Conservation (phyloP, 2,888 invertebrate genomes). For the Hypena proboscidalis region DNA sequence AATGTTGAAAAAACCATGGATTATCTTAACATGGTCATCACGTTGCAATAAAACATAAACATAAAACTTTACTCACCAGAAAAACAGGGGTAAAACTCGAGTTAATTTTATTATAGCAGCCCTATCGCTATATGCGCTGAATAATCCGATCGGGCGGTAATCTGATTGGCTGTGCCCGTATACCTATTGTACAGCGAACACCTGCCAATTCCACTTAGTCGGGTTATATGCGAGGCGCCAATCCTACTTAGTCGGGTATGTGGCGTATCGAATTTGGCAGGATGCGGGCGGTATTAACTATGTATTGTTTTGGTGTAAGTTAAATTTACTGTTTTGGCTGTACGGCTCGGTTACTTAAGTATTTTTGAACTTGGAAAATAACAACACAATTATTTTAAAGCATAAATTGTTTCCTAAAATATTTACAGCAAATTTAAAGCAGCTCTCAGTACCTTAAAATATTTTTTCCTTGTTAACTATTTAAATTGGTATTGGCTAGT, state of each 20-base stretch:
- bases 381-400: too few species aligned
- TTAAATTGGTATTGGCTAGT: too few species aligned
- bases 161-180: slow-evolving; percentile 32
- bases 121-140: slow-evolving; percentile 14
- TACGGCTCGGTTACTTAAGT: slow-evolving; percentile 3
- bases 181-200: slow-evolving; percentile 19
- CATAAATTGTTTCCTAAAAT: too few species aligned
- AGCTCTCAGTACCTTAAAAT: too few species aligned
- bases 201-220: slow-evolving; percentile 44
- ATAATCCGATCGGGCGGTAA: slow-evolving; percentile 42
- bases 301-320: slow-evolving; percentile 20
- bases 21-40: too few species aligned
- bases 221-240: slow-evolving; percentile 32
- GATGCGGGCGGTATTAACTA: slow-evolving; percentile 25
- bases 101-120: slow-evolving; percentile 13
- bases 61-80: background rate
- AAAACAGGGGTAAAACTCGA: slow-evolving; percentile 1
- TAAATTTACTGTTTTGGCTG: slow-evolving; percentile 20
- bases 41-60: too few species aligned
- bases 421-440: too few species aligned
- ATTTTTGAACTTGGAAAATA: too few species aligned
- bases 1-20: too few species aligned
- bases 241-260: slow-evolving; percentile 26
- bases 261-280: slow-evolving; percentile 17
- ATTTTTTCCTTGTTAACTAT: too few species aligned